Base-by-base conservation (phyloP, 2,113 vertebrate genomes). In the Synodontis membranacea region DNA sequence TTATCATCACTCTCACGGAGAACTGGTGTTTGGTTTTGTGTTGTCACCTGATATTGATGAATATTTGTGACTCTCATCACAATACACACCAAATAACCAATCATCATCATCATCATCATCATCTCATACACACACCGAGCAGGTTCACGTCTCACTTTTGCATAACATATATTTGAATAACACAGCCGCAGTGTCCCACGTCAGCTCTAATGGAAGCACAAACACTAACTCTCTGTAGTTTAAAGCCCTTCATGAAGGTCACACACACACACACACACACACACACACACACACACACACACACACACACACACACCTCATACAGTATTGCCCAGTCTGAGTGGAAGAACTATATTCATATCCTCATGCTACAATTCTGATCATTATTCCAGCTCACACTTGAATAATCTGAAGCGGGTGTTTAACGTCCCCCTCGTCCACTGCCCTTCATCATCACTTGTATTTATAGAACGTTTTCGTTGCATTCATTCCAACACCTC, bases 221-320 rank as follows among this genome's bases (percentile, higher is more conserved):
- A 50, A 79, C 28, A 52, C 44, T 50, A n/a, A 76, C 48, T 8
- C 48, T 79, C 75, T 79, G 48, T 19, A 76, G 48, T 54, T 79
- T 79, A 34, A 34, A 79, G 75, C 76, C 76, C 50, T 79, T 79
- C 31, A 37, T 48, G n/a, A 74, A 44, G 39, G 39, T 72, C 17
- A 39, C 66, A 46, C 5, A n/a, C 50, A 37, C 48, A 34, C 50
- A 79, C 0, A 23, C 4, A 1, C 6, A 42, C 75, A n/a, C n/a
- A 17, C 76, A 54, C 75, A 37, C 50, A 54, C 76, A 50, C 74
- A 78, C 74, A 76, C 64, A 68, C 62, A 66, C 62, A 66, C n/a
- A 60, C 23, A 64, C 64, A 14, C 62, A 64, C 62, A 68, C 64
- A 68, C 34, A 14, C n/a, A 31, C n/a, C n/a, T 9, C 62, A 64